Conservation (phyloP, 2,797 vertebrate species). For the Myotis myotis region DNA sequence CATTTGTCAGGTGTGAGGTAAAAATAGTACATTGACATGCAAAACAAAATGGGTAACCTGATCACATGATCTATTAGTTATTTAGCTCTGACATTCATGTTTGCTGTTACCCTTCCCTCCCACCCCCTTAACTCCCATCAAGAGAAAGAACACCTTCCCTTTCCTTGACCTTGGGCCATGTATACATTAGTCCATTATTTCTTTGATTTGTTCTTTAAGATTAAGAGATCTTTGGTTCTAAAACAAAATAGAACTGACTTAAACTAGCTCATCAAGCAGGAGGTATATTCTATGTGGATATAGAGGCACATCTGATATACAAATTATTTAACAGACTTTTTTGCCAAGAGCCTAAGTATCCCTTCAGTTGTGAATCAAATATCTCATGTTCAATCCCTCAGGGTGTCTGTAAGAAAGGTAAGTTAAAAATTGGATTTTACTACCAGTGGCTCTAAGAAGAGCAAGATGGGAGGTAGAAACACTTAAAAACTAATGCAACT, state of each 20-base stretch:
- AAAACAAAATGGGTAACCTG: neutral
- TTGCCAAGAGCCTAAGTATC: neutral
- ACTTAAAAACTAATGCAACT: neutral
- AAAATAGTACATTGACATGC: neutral
- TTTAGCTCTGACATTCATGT: neutral
- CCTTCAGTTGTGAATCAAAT: neutral
- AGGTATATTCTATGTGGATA: neutral
- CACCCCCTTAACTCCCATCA: neutral
- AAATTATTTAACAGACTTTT: conserved; percentile 1
- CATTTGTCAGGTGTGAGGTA: neutral
- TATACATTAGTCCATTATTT: neutral
- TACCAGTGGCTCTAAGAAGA: neutral
- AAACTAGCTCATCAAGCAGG: neutral
- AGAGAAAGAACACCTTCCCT: neutral
- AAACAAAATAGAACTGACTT: neutral
- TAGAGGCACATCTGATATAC: neutral
- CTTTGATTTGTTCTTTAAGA: neutral
- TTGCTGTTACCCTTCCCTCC: neutral
- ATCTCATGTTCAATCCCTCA: neutral
- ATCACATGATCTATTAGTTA: neutral
- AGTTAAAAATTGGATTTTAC: neutral
- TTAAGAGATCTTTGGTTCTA: neutral
- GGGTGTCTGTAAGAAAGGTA: neutral
- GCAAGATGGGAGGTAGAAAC: neutral
- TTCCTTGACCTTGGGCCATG: neutral